These are phyloP conservation scores for Remorina albescens DNA, from an alignment of 2,797 vertebrate genomes.

Conservation along the genomic window DNA sequence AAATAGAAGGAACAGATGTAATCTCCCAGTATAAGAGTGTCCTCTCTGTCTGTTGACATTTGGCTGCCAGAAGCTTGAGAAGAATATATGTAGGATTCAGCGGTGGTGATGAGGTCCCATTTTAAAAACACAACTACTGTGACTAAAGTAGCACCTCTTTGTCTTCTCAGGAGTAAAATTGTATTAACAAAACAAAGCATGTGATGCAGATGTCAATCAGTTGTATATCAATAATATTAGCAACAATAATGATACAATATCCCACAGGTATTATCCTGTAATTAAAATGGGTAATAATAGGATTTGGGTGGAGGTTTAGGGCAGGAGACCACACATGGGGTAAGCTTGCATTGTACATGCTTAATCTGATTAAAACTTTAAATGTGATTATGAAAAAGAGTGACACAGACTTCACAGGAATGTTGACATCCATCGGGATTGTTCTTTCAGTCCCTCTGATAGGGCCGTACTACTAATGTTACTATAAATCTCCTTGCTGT, in stretches of 20 bases:
- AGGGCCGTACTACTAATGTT: slow-evolving; percentile 57
- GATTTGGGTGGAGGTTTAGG: slow-evolving; percentile 75
- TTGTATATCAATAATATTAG: slow-evolving; percentile 74
- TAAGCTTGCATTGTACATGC: slow-evolving; percentile 83
- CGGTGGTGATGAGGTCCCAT: slow-evolving; percentile 22
- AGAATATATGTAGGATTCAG: slow-evolving; percentile 64
- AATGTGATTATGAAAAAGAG: slow-evolving; percentile 83
- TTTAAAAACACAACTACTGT: slow-evolving; percentile 39
- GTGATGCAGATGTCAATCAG: slow-evolving; percentile 67
- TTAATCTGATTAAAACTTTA: slow-evolving; percentile 85
- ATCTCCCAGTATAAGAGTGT: slow-evolving; percentile 41
- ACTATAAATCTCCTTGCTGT: slow-evolving; percentile 39
- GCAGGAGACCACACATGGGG: slow-evolving; percentile 84
- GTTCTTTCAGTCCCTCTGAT: slow-evolving; percentile 59
- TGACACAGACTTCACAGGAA: slow-evolving; percentile 85
- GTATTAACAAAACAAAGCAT: slow-evolving; percentile 57
- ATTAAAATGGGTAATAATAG: slow-evolving; percentile 84
- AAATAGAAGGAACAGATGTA: slow-evolving; percentile 25
- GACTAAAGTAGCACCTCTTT: slow-evolving; percentile 32
- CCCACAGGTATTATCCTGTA: slow-evolving; percentile 85
- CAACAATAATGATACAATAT: slow-evolving; percentile 83
- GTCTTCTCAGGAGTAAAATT: slow-evolving; percentile 16
- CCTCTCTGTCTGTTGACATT: slow-evolving; percentile 43
- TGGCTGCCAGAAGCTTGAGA: slow-evolving; percentile 56
- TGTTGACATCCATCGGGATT: slow-evolving; percentile 73